Evolutionary conservation across 2,797 vertebrate genomes (phyloP), one percentile per base, ranked within the genome.

Genomic region (Australoheros facetus): DNA sequence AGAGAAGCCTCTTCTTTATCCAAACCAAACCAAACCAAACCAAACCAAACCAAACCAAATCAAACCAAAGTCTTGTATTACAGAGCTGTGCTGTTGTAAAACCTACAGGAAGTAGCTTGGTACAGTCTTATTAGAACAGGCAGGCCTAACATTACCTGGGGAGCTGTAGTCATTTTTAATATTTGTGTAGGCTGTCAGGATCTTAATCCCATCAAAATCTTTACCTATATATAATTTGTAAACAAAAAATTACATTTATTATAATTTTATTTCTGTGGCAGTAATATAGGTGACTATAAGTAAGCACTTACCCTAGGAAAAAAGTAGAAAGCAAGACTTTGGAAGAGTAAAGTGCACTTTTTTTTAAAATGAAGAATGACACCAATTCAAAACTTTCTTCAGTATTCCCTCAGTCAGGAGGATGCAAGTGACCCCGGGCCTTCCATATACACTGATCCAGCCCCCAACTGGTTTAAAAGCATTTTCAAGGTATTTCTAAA

Each of bases 401-500:
- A 45, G 30, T 37, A 39, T 51, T 69, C 28, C 17, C 17, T 69
- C 42, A 69, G 17, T 51, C 45, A n/a, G 42, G 42, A 48, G 73
- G 42, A 28, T 37, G 34, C 32, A 55, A 75, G 23, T 78, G 48
- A n/a, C 28, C 6, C 1, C 10, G 21, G 28, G 17, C 45, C n/a
- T 74, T 66, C 48, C 23, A 39, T 66, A 23, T 16, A 7, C 58
- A 51, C 39, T 66, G 30, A 79, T 78, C 51, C 64, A 1, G 1
- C 34, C 51, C 75, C 7, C 60, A 60, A 21, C 73, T 39, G 39
- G 57, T 78, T 51, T 64, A 78, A 80, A 66, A 71, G 71, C 48
- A 77, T 54, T 16, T 81, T 77, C 37, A 59, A 60, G 17, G 7
- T 58, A 45, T 72, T 79, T 75, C 42, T 79, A 23, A 56, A 77